Base-by-base conservation (phyloP, 2,113 vertebrate genomes). In the Gopherus evgoodei region DNA sequence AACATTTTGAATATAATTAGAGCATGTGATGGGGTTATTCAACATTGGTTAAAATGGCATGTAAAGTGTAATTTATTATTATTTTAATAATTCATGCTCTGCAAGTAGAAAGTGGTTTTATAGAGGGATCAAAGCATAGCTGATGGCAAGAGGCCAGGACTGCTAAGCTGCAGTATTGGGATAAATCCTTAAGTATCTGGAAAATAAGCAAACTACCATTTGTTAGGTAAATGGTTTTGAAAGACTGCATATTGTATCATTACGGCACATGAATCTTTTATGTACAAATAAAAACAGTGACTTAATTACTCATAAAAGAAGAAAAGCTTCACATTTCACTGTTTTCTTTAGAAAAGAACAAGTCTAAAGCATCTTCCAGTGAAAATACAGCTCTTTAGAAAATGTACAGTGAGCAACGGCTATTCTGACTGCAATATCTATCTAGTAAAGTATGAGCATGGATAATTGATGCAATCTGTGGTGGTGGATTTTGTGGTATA, bases 151-250 rank as follows among this genome's bases (percentile, higher is more conserved):
- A 94, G 90, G 81, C 47, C 81, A 91, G 21, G 22, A n/a, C 2
- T 83, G 35, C 83, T 87, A 80, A 85, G 53, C 92, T 89, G 81
- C 86, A 88, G 57, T 59, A 83, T 83, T 94, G 83, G 19, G 83
- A 82, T 94, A 93, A 96, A 93, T 93, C 76, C 91, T 96, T 44
- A 1, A 84, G 95, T 95, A 88, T 86, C 44, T 95, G 84, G 90
- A 50, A 92, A 91, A 57, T 87, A 65, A 86, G 65, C 62, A 11
- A 93, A 93, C 86, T 88, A 56, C 86, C 95, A 81, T 89, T 44
- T 96, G 84, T 84, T 94, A 82, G 50, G 42, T 90, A 95, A 95
- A 89, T 91, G 69, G 17, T 87, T 93, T 93, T 72, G 81, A 89
- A 95, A 92, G 29, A 44, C 85, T 91, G 8, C 25, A 91, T 92